Conservation (phyloP, 64 coral and sea anemone species). For the Porites lutea region DNA sequence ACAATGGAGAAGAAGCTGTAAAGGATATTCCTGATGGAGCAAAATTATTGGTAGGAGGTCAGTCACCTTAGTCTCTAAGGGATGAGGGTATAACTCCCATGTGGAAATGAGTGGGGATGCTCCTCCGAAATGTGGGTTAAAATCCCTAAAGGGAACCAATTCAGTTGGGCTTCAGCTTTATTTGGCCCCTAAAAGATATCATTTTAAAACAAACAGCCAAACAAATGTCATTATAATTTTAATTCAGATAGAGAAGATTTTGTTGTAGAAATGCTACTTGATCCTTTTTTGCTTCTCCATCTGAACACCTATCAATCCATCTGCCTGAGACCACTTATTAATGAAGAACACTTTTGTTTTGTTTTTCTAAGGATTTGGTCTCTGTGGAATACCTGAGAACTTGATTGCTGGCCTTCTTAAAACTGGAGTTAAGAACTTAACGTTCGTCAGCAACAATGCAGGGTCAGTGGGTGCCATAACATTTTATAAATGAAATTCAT, state of each 20-base stretch:
- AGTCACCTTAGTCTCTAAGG: neutral
- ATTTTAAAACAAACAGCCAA: too few species aligned
- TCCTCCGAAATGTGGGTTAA: too few species aligned
- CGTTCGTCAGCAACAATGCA: slow-evolving; percentile 98
- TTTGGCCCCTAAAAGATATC: too few species aligned
- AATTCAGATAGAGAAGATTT: too few species aligned
- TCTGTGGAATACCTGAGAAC: slow-evolving; percentile 99
- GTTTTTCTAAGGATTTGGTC: slow-evolving; percentile 87
- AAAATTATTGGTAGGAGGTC: slow-evolving; percentile 66
- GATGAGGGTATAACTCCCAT: too few species aligned
- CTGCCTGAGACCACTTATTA: neutral
- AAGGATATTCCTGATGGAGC: slow-evolving; percentile 39
- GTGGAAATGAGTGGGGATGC: too few species aligned
- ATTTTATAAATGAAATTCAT: too few species aligned
- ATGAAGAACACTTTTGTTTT: neutral
- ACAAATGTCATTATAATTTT: too few species aligned
- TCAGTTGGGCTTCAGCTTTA: too few species aligned
- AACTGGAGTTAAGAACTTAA: slow-evolving; percentile 81
- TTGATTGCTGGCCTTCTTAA: slow-evolving; percentile 85
- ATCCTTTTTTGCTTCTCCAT: neutral
- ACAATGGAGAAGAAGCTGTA: slow-evolving; percentile 66
- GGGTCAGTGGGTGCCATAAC: slow-evolving; percentile 52
- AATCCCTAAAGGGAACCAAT: too few species aligned
- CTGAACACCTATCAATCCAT: neutral
- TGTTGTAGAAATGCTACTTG: too few species aligned